A percentile compares a stretch with the other conserved stretches of the same genome.
Conservation (phyloP, 2,797 vertebrate genomes). For the Lemur catta region DNA sequence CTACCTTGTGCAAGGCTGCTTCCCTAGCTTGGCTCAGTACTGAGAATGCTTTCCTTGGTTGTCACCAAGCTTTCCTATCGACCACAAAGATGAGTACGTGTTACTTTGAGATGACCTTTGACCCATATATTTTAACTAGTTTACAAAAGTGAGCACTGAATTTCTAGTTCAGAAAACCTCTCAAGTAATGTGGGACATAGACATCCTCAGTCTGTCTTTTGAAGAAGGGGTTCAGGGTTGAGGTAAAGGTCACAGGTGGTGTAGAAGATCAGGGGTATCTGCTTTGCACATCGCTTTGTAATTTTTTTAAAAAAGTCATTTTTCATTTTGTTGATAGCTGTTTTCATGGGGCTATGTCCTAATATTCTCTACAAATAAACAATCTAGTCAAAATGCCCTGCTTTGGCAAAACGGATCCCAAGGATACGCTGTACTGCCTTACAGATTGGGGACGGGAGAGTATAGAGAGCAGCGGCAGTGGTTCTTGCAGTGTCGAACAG, state of each 20-base stretch:
- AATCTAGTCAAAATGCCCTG: not conserved
- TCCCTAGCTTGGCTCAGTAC: not conserved
- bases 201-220: not conserved
- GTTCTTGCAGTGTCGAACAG: not conserved
- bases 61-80: not conserved
- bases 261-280: not conserved
- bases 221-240: not conserved
- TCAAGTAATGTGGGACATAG: not conserved
- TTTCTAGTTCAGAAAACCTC: not conserved
- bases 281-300: not conserved
- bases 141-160: not conserved
- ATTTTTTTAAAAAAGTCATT: not conserved
- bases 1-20: not conserved
- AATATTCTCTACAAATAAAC: slow-evolving; percentile 24
- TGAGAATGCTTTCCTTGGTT: not conserved
- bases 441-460: not conserved
- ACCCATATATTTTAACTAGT: not conserved
- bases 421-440: not conserved
- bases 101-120: not conserved
- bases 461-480: not conserved
- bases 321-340: not conserved
- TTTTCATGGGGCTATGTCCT: not conserved
- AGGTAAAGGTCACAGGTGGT: not conserved
- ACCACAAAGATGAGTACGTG: not conserved
- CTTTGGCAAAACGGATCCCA: not conserved